Base-by-base conservation (phyloP, 1,140 invertebrate species). In the Drosophila athabasca region DNA sequence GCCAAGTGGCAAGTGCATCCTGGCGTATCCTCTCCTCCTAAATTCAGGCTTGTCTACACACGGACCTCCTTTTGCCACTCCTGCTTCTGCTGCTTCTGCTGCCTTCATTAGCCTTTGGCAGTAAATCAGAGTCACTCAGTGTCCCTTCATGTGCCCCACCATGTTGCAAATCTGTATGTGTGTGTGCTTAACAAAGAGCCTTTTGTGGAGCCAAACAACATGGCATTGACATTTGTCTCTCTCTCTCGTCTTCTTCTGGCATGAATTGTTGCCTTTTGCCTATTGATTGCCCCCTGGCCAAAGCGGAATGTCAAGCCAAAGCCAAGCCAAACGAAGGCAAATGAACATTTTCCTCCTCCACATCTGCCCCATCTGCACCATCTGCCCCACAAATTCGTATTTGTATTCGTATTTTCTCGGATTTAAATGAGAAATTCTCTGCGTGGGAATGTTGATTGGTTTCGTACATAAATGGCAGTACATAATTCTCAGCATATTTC, bases 61-160 rank as follows among this genome's bases (percentile, higher is more conserved):
- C 24, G 31, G 31, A 2, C 7, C 31, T 9, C 2, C 8, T 31
- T 7, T 6, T 29, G 6, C 19, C 41, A 13, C 50, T 35, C 6
- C 39, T 45, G 43, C 39, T 15, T 26, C 22, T 29, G 17, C 52
- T 59, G 15, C 48, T 45, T n/a, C 43, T 62, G n/a, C 59, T 66
- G 81, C 81, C 81, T 84, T 84, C 81, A 84, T 84, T 84, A 84
- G 81, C 81, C 81, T 85, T 84, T 84, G 81, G 81, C 81, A 85
- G 81, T 85, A 70, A 85, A 81, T 84, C 81, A 84, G 81, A 81
- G 79, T 76, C 76, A 67, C 43, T 53, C 68, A 67, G 60, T 64
- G 35, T 55, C 53, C n/a, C 53, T 43, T 11, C 35, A 54, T 35
- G 35, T 53, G 19, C 15, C 52, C 68, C 45, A 39, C 43, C 50